Percentiles rank a stretch among this genome's conserved stretches.
Evolutionary conservation across 2,113 vertebrate species (phyloP).

Genomic region (Tachysurus fulvidraco): DNA sequence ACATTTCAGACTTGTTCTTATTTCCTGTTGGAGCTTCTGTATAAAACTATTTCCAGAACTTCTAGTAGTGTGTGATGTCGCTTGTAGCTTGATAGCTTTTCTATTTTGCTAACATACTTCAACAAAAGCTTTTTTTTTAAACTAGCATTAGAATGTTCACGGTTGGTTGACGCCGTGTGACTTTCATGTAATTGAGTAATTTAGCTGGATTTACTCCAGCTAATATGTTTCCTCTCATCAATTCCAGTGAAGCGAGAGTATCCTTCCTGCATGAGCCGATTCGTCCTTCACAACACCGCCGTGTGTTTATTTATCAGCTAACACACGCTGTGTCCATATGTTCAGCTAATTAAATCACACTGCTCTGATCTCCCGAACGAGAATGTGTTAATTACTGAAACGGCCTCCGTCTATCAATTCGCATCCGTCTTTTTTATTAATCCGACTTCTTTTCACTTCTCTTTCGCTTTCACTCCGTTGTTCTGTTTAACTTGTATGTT

Average conservation of each 20-base stretch:
- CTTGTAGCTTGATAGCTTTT: neutral
- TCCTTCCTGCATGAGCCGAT: neutral
- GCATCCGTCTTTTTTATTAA: neutral
- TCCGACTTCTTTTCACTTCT: neutral
- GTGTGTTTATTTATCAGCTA: constrained; percentile 12
- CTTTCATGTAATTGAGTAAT: neutral
- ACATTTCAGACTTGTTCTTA: neutral
- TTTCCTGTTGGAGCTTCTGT: neutral
- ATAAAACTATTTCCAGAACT: neutral
- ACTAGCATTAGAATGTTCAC: neutral
- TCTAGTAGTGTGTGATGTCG: neutral
- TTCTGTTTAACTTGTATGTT: neutral
- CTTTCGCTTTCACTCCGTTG: neutral
- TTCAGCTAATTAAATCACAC: constrained; percentile 13
- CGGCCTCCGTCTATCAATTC: neutral
- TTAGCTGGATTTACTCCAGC: neutral
- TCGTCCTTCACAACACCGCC: neutral
- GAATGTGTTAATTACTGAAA: constrained; percentile 17
- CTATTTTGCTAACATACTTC: neutral
- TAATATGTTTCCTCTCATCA: neutral
- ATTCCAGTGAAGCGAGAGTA: neutral
- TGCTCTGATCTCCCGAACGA: neutral
- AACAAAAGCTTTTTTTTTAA: neutral
- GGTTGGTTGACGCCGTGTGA: neutral
- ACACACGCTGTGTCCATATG: constrained; percentile 18